These are phyloP conservation scores for Ceratina calcarata DNA, from an alignment of 1,140 invertebrate species.

Conservation along the genomic window DNA sequence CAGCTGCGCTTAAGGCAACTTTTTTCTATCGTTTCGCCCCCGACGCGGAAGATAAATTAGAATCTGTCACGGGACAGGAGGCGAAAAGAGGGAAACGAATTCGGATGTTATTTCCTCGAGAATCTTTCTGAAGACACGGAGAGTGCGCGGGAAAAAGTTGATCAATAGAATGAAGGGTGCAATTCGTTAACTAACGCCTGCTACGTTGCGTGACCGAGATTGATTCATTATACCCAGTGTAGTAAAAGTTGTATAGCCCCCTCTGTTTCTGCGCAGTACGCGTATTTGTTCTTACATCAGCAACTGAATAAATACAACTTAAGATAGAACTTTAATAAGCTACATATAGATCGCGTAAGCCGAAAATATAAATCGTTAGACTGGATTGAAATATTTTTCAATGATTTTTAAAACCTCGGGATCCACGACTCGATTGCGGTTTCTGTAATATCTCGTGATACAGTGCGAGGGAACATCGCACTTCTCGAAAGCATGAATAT, in stretches of 20 bases:
- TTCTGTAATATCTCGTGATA: not conserved
- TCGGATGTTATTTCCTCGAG: constrained; percentile 47
- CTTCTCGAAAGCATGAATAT: constrained; percentile 33
- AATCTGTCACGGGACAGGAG: constrained; percentile 27
- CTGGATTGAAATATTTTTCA: not conserved
- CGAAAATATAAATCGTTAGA: not conserved
- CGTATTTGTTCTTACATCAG: too few species aligned
- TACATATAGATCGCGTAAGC: not conserved
- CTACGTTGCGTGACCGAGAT: not conserved
- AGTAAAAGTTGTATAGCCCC: too few species aligned
- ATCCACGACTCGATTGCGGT: constrained; percentile 22
- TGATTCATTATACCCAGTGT: not conserved
- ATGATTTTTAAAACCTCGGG: not conserved
- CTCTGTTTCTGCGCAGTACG: too few species aligned
- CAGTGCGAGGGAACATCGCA: not conserved
- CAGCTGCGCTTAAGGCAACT: not conserved
- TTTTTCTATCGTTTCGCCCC: constrained; percentile 10
- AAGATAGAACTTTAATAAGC: constrained; percentile 6
- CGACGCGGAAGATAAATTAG: constrained; percentile 55
- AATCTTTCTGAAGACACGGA: constrained; percentile 3
- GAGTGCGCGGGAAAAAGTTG: constrained; percentile 32
- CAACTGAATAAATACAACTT: too few species aligned
- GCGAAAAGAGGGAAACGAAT: constrained; percentile 29
- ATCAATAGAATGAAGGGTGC: constrained; percentile 31
- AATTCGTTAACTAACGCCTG: constrained; percentile 26